Percentiles rank a stretch among this genome's conserved stretches.
Conservation (phyloP, 2,797 vertebrate genomes). For the Philypnodon macrostomus region DNA sequence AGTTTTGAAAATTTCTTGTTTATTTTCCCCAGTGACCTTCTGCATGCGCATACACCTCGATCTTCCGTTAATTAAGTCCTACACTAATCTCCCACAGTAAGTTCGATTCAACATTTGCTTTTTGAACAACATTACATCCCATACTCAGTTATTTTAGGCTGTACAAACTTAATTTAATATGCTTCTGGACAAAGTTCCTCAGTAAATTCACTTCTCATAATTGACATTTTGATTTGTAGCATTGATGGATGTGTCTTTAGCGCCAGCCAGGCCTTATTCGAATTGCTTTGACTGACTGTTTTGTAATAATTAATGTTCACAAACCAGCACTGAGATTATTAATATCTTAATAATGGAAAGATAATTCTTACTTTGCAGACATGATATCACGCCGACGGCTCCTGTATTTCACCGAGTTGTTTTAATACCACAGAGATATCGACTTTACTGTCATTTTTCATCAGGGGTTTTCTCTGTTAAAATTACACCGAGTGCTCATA, state of each 20-base stretch:
- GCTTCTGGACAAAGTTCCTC: constrained; percentile 16
- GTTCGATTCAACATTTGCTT: constrained; percentile 4
- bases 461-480: constrained; percentile 21
- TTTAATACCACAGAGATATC: constrained; percentile 44
- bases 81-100: constrained; percentile 8
- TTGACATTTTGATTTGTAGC: constrained; percentile 63
- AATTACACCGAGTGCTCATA: constrained; percentile 39
- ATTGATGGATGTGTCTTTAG: constrained; percentile 52
- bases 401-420: constrained; percentile 51
- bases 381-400: constrained; percentile 38
- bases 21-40: constrained; percentile 19
- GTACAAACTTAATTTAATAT: constrained; percentile 32
- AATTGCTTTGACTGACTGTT: constrained; percentile 39
- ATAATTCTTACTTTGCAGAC: constrained; percentile 59
- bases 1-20: constrained; percentile 1
- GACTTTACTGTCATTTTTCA: constrained; percentile 51
- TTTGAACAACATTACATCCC: not conserved
- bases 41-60: constrained; percentile 6
- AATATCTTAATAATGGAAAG: constrained; percentile 57
- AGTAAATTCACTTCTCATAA: constrained; percentile 39
- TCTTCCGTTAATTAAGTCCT: constrained; percentile 7
- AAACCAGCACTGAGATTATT: constrained; percentile 57
- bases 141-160: constrained; percentile 4
- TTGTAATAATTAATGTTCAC: constrained; percentile 54
- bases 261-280: constrained; percentile 42